Evolutionary conservation across 2,888 invertebrate genomes (phyloP).

Genomic region (Perdita meconis): DNA sequence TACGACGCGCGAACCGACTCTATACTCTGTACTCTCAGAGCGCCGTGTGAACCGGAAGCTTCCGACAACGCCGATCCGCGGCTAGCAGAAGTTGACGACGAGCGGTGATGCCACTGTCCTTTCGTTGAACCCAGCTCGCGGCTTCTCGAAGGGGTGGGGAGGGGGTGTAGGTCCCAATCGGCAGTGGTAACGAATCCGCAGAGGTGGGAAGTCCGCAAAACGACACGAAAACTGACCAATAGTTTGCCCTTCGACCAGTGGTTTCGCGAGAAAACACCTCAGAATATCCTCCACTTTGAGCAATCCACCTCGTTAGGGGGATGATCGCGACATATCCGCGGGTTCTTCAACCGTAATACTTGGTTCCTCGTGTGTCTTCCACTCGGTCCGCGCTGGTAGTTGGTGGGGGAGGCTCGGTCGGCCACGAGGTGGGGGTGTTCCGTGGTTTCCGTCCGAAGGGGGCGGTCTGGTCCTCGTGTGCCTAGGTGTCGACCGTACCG

Average conservation of each 20-base stretch:
- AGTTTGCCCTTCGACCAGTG: background rate
- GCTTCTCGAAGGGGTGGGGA: conserved; percentile 28
- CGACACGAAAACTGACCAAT: background rate
- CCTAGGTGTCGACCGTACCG: conserved; percentile 29
- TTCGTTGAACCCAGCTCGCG: conserved; percentile 21
- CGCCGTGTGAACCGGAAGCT: conserved; percentile 45
- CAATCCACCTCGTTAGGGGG: conserved; percentile 33
- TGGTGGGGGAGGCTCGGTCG: conserved; percentile 61
- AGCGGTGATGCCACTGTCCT: conserved; percentile 55
- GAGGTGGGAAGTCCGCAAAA: conserved; percentile 25
- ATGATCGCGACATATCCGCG: conserved; percentile 60
- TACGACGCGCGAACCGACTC: conserved; percentile 18
- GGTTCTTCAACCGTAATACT: conserved; percentile 66
- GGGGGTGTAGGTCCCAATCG: conserved; percentile 41
- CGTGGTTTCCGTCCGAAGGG: conserved; percentile 61
- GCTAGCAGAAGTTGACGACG: conserved; percentile 32
- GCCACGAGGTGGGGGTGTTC: conserved; percentile 69
- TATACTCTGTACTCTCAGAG: conserved; percentile 21
- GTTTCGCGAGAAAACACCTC: background rate
- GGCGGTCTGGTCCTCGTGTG: conserved; percentile 67
- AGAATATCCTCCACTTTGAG: conserved; percentile 1
- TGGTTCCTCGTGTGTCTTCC: conserved; percentile 59
- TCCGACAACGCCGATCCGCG: conserved; percentile 31
- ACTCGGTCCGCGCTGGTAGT: conserved; percentile 30
- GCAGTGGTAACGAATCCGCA: conserved; percentile 22